These are phyloP conservation scores for Oceanodroma leucorhoa DNA, from an alignment of 2,797 vertebrate genomes.

Conservation along the genomic window DNA sequence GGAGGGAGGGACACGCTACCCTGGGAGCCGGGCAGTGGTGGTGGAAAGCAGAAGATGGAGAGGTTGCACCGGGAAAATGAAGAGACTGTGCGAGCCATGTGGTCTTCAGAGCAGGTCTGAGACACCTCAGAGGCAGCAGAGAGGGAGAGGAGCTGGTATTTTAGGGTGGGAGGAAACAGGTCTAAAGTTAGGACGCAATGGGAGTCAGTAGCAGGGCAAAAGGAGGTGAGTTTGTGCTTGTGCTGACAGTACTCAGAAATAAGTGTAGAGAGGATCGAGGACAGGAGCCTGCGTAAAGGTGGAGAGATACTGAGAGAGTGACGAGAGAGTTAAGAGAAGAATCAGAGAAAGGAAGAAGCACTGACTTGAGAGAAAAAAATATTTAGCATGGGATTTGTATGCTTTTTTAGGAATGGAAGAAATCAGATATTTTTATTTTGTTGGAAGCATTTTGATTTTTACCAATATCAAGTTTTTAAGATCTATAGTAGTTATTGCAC, in stretches of 20 bases:
- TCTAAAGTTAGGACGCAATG: background rate
- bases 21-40: too few relatives aligned
- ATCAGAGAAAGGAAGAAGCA: background rate
- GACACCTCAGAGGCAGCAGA: background rate
- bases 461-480: background rate
- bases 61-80: accelerated
- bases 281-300: background rate
- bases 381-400: background rate
- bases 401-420: background rate
- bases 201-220: background rate
- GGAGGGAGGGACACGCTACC: accelerated
- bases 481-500: background rate
- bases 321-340: background rate
- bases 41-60: background rate
- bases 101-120: background rate
- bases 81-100: accelerated
- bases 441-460: background rate
- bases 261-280: background rate
- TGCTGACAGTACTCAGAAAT: background rate
- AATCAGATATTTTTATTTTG: background rate
- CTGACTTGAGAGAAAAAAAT: background rate
- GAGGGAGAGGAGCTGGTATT: background rate
- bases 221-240: background rate
- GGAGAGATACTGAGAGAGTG: background rate
- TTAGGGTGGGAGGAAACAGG: background rate